Evolutionary conservation across 2,888 invertebrate genomes (phyloP), one percentile per base, ranked within the genome.

Genomic region (Cotesia congregata): DNA sequence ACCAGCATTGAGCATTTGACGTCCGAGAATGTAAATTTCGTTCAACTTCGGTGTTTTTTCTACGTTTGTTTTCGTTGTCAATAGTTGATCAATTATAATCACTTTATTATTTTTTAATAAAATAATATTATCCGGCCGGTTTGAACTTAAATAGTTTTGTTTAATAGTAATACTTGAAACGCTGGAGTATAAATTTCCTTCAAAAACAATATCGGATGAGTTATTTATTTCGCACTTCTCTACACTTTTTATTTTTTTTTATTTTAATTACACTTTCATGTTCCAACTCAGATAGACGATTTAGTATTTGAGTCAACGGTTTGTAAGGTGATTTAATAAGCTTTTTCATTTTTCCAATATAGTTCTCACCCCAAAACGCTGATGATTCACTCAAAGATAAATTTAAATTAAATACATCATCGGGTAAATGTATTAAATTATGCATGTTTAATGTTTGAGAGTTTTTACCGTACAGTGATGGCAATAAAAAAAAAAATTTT

Each of bases 281-380:
- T 62, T 77, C 75, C 17, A 75, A 17, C 39, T 67, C 77, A 12
- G 50, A 64, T 17, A 75, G 59, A 15, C 77, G 68, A 73, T 79
- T 79, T 5, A 75, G 60, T 12, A 77, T 79, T 72, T 79, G 77
- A 5, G 77, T 62, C 64, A 79, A 50, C 15, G 77, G 77, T 39
- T 72, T 77, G 15, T 72, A 12, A 15, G 67, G 72, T 15, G 75
- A 72, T 62, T 72, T 77, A 17, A 77, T 67, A 30, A 72, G 67
- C 20, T 69, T 75, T 74, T 79, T 79, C 15, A 79, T 72, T 65
- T 41, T 50, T n/a, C 67, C 74, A 6, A 78, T 74, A 64, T 67
- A 78, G 72, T 71, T 77, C 60, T 78, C 77, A 20, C 74, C 79
- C 77, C 79, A 79, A 74, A 79, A 77, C 7, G 79, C 79, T 7